Percentiles rank a stretch among this genome's conserved stretches.
These are phyloP conservation scores for Rissa tridactyla DNA, from an alignment of 2,113 vertebrate genomes.

Conservation along the genomic window DNA sequence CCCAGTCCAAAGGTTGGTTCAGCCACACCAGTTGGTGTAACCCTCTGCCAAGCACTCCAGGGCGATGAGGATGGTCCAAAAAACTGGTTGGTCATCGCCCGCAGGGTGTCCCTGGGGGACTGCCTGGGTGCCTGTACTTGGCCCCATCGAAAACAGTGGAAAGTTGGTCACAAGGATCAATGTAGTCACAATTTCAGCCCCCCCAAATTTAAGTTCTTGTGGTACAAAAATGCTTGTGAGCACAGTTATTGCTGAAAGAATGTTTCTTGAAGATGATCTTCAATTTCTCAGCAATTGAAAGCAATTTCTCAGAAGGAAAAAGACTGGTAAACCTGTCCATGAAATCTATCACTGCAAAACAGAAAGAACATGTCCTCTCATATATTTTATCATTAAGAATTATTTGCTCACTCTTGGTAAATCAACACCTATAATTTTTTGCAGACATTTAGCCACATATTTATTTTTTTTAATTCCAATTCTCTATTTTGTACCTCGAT, in stretches of 20 bases:
- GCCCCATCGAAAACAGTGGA: not conserved
- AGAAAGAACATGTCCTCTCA: not conserved
- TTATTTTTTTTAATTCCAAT: not conserved
- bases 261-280: not conserved
- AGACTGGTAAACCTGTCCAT: not conserved
- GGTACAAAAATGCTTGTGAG: not conserved
- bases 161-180: not conserved
- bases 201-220: not conserved
- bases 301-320: not conserved
- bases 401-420: not conserved
- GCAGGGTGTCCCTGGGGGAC: rapidly evolving
- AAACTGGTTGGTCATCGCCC: rapidly evolving
- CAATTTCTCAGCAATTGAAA: not conserved
- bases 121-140: not conserved
- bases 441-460: not conserved
- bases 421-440: not conserved
- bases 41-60: rapidly evolving
- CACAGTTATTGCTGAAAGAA: not conserved
- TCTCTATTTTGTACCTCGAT: not conserved
- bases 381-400: not conserved
- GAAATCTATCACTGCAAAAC: not conserved
- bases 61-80: rapidly evolving
- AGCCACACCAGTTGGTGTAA: not conserved
- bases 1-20: not conserved
- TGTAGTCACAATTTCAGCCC: not conserved